Conservation (phyloP, 2,113 vertebrate genomes). For the Charadrius vociferus region DNA sequence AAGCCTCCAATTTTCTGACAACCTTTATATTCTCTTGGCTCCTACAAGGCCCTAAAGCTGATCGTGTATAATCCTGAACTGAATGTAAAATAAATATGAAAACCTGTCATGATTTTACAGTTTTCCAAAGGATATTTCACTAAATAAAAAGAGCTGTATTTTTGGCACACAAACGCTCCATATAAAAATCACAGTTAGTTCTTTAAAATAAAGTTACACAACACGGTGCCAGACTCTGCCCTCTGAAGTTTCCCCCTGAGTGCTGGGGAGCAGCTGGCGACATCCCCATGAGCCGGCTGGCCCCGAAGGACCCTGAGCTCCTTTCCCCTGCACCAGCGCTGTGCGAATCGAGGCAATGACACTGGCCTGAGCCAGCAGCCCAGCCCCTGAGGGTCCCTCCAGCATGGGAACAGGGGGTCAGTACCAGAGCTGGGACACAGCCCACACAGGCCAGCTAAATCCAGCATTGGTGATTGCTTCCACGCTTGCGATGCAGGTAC, state of each 20-base stretch:
- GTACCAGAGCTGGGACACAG: background rate
- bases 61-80: conserved; percentile 59
- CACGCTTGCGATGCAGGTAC: background rate
- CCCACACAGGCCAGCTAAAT: background rate
- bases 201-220: conserved; percentile 27
- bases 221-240: background rate
- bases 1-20: conserved; percentile 69
- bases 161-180: background rate
- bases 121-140: conserved; percentile 64
- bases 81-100: conserved; percentile 66
- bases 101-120: conserved; percentile 60
- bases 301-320: rapidly evolving
- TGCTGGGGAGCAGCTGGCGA: background rate
- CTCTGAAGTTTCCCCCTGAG: background rate
- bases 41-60: conserved; percentile 62
- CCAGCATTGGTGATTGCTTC: background rate
- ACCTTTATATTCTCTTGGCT: conserved; percentile 69
- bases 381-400: background rate
- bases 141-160: conserved; percentile 54
- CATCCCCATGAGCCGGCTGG: background rate
- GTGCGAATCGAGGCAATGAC: rapidly evolving
- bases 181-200: conserved; percentile 41
- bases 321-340: background rate
- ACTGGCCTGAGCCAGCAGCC: rapidly evolving
- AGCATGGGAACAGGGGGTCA: background rate